Base-by-base conservation (phyloP, 30 jellyfish, hydroid and myxozoan genomes). In the Hydra vulgaris region DNA sequence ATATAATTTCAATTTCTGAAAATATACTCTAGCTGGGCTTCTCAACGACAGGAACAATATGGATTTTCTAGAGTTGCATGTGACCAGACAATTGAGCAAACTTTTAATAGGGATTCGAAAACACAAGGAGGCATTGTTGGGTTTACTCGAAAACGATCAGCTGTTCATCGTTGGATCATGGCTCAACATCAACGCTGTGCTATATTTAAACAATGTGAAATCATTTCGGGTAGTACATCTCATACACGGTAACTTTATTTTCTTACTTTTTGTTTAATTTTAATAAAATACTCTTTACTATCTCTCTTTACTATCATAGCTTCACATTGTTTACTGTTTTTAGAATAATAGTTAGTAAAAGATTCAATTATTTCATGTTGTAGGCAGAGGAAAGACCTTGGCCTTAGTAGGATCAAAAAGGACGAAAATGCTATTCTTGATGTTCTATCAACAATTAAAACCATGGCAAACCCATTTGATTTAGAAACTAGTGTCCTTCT, bases 41-140 rank as follows among this genome's bases (percentile, higher is more conserved):
- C 71, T 56, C 71, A 56, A 56, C n/a, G 71, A 56, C 71, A 56
- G n/a, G 71, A n/a, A n/a, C n/a, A n/a, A n/a, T n/a, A n/a, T n/a
- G n/a, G n/a, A n/a, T n/a, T n/a, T n/a, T n/a, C n/a, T n/a, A n/a
- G n/a, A n/a, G n/a, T n/a, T n/a, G n/a, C n/a, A n/a, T n/a, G n/a
- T n/a, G n/a, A n/a, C n/a, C n/a, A n/a, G n/a, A n/a, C n/a, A n/a
- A n/a, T n/a, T n/a, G n/a, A n/a, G n/a, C n/a, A n/a, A n/a, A n/a
- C n/a, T n/a, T n/a, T n/a, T n/a, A n/a, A n/a, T n/a, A n/a, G n/a
- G n/a, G n/a, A n/a, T n/a, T n/a, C n/a, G n/a, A n/a, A n/a, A n/a
- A n/a, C n/a, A n/a, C n/a, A n/a, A n/a, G n/a, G n/a, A n/a, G n/a
- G n/a, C n/a, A n/a, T n/a, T n/a, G n/a, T n/a, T n/a, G n/a, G n/a